Percentiles rank a stretch among this genome's conserved stretches.
Conservation (phyloP, 2,113 vertebrate species). For the Neomonachus schauinslandi region DNA sequence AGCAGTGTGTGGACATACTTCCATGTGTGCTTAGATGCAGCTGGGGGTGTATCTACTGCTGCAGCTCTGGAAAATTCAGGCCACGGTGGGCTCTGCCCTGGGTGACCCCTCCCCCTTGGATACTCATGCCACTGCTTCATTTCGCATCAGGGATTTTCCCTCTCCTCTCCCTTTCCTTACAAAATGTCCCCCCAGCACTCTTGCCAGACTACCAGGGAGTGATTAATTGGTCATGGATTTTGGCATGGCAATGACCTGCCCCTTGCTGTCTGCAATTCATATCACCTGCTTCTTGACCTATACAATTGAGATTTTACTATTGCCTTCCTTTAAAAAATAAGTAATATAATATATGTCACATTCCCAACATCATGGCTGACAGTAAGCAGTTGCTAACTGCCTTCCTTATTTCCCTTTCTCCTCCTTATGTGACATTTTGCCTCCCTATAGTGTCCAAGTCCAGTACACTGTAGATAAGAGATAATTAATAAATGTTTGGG, state of each 20-base stretch:
- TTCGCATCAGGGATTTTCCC: neutral
- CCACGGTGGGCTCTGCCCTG: rapidly evolving
- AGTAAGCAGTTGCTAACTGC: neutral
- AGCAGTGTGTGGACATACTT: rapidly evolving
- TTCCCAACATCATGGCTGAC: neutral
- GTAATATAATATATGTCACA: neutral
- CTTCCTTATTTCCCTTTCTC: neutral
- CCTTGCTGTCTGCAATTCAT: neutral
- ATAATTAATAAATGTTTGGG: neutral
- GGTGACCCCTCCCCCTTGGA: neutral
- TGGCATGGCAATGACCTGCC: neutral
- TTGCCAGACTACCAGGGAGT: neutral
- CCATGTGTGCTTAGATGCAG: no score
- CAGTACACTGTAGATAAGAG: neutral
- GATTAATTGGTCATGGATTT: neutral
- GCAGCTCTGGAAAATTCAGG: neutral
- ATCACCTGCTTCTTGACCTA: neutral
- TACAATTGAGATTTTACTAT: neutral
- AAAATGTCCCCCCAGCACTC: neutral
- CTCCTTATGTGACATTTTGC: neutral
- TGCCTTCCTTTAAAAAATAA: neutral
- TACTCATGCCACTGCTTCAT: neutral
- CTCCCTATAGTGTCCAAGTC: neutral
- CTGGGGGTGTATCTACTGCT: rapidly evolving
- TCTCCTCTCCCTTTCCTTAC: neutral